phyloP scores from a whole-genome alignment of 2,888 invertebrate genomes.

The Pandemis corylana region DNA sequence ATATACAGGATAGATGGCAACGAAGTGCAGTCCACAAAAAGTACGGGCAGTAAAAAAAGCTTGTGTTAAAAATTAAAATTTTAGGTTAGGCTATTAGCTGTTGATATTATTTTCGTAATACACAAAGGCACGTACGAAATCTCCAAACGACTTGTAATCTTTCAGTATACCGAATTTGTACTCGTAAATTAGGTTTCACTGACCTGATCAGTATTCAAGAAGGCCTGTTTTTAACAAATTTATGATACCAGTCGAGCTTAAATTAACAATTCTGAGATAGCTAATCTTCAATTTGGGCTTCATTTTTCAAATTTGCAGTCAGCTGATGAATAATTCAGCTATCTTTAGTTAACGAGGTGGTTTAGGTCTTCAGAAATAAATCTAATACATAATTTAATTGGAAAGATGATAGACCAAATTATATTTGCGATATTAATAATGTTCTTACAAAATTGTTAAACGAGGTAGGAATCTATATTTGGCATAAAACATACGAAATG shows the following conservation, averaged over 20 bases:
- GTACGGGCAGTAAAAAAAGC: too few species aligned
- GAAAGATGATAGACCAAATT: not conserved
- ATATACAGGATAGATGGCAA: too few species aligned
- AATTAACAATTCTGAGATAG: slow-evolving; percentile 30
- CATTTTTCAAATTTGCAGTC: slow-evolving; percentile 28
- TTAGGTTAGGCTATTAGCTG: too few species aligned
- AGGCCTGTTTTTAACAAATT: slow-evolving; percentile 16
- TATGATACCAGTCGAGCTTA: slow-evolving; percentile 20
- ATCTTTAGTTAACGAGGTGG: not conserved
- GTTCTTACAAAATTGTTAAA: not conserved
- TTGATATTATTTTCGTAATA: too few species aligned
- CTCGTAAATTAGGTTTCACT: slow-evolving; percentile 12
- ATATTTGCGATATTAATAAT: too few species aligned
- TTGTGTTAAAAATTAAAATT: too few species aligned
- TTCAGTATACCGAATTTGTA: not conserved
- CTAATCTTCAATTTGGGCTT: slow-evolving; percentile 30
- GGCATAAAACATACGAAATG: not conserved
- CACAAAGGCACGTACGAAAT: not conserved
- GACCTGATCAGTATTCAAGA: slow-evolving; percentile 32
- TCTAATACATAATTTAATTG: not conserved
- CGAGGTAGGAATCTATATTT: not conserved
- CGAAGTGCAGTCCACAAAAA: too few species aligned
- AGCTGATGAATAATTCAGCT: slow-evolving; percentile 28
- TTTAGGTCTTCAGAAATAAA: not conserved
- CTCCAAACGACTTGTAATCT: not conserved